Evolutionary conservation across 2,888 invertebrate genomes (phyloP).

Genomic region (Carabus problematicus): DNA sequence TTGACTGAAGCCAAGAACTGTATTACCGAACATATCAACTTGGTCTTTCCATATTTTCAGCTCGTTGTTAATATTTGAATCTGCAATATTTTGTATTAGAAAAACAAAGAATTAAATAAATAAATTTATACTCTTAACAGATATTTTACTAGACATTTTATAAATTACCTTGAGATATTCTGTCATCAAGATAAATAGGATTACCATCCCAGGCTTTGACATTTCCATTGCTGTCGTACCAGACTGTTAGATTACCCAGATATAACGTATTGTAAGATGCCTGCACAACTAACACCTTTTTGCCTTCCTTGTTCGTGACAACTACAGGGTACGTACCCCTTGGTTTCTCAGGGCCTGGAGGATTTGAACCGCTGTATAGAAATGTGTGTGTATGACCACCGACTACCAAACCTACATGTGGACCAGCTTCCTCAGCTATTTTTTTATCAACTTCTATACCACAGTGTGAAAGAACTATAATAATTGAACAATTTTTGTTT

Average conservation of each 20-base stretch:
- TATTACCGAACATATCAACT: conserved; percentile 65
- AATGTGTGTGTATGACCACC: conserved; percentile 86
- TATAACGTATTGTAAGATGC: conserved; percentile 78
- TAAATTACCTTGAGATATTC: conserved; percentile 69
- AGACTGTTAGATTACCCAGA: conserved; percentile 77
- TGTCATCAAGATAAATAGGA: conserved; percentile 71
- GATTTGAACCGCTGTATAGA: conserved; percentile 65
- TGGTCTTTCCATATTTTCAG: conserved; percentile 67
- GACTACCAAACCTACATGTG: conserved; percentile 79
- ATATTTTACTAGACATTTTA: background rate
- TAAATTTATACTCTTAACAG: background rate
- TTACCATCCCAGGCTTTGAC: conserved; percentile 72
- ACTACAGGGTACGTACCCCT: conserved; percentile 75
- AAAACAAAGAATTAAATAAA: background rate
- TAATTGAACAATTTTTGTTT: conserved; percentile 73
- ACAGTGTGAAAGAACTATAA: conserved; percentile 84
- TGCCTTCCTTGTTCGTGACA: conserved; percentile 62
- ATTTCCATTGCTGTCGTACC: conserved; percentile 72
- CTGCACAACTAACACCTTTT: conserved; percentile 72
- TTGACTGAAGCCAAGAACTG: conserved; percentile 65
- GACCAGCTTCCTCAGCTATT: conserved; percentile 70
- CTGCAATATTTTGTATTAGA: conserved; percentile 55
- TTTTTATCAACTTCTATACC: conserved; percentile 73
- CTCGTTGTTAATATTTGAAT: conserved; percentile 65
- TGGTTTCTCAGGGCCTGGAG: conserved; percentile 64